Evolutionary conservation across 2,888 invertebrate species (phyloP), one percentile per base, ranked within the genome.

Genomic region (Drosophila kokeensis): DNA sequence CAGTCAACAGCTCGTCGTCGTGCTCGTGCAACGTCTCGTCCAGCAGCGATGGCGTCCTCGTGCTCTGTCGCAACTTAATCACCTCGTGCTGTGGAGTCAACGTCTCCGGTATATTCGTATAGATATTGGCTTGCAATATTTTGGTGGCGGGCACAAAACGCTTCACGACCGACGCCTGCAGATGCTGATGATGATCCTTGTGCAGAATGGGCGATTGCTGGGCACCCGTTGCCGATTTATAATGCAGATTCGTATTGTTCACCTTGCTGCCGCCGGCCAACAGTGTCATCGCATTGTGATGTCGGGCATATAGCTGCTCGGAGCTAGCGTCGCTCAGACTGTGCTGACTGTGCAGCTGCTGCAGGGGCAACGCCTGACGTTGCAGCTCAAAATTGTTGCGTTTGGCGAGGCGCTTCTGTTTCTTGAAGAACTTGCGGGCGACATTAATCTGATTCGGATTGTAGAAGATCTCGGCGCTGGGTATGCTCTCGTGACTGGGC

Each of bases 391-490:
- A 93, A 87, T 96, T 96, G 84, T 96, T 96, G 67, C 96, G 95
- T 87, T 96, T 96, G 92, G 95, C 95, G 79, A 96, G 94, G 53
- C 96, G 95, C 67, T 96, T 94, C 90, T 97, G 97, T 83, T 97
- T 97, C 84, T 97, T 97, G 93, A 98, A 98, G 92, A 98, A 98
- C 90, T 97, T 97, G 77, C 97, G 95, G 0, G 98, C 98, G 0
- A 98, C 97, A 42, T 97, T 98, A 92, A 97, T 98, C 93, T 98
- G 98, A 92, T 97, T 97, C 0, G 98, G 97, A 93, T 98, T 98
- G 91, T 98, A 98, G 93, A 98, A 98, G 90, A 97, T 94, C 74
- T 97, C 97, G 0, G 96, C 96, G 0, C 95, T 95, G 48, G 92
- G 92, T 58, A 93, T 92, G 50, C 58, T 65, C 38, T 92, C 92